Base-by-base conservation (phyloP, 2,113 vertebrate genomes). In the Ptyas mucosa region DNA sequence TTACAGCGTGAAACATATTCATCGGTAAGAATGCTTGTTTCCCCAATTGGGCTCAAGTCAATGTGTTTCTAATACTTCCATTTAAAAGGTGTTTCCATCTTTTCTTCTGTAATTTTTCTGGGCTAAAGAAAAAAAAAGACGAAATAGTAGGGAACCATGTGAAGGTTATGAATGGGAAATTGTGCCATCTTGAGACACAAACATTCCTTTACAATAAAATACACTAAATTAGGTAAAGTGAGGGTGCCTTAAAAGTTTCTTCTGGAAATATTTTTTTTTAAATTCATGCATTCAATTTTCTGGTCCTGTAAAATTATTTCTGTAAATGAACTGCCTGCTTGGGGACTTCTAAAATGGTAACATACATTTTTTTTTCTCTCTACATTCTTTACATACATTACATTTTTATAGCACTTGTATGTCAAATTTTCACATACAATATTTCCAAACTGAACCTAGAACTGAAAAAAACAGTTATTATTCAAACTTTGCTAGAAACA, bases 1-100 rank as follows among this genome's bases (percentile, higher is more conserved):
- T 96, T 94, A 58, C 93, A 97, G 97, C 96, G 96, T 81, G 89
- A 95, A 5, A 95, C 95, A 43, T 96, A 92, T 54, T 88, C 96
- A 1, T 95, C 96, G 95, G 97, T 97, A 97, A 90, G 91, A 18
- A 81, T 46, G 7, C 0, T 21, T 54, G 49, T 10, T 75, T 93
- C 1, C 21, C 2, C 34, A 61, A 86, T 89, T 39, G 89, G 0
- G 0, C 46, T 11, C 5, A 53, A 14, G 12, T 8, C 34, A 29
- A 10, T 18, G 20, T n/a, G 61, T 75, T 81, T 39, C 6, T 81
- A 81, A 39, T 39, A 69, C 29, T 69, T 64, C 2, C 69, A 81
- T 81, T 81, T 81, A 81, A 81, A 81, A 18, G 15, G n/a, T 8
- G 15, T 34, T 39, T 20, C 69, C 69, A 39, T 75, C n/a, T 20